phyloP scores from a whole-genome alignment of 2,113 vertebrate genomes.

The Acrocephalus arundinaceus region DNA sequence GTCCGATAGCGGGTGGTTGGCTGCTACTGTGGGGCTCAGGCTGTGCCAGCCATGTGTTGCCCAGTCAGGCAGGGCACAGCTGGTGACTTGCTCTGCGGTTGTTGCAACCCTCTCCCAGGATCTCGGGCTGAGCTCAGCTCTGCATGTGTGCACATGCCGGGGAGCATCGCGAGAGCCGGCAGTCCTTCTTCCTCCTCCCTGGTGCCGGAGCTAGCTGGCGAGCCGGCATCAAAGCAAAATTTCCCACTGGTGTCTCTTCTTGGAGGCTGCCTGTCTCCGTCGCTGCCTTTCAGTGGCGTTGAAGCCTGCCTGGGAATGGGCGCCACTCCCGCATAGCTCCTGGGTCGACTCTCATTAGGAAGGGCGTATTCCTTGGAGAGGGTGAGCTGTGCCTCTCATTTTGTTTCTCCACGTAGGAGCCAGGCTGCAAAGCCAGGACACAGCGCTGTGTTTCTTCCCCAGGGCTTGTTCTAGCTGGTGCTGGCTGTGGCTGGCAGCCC shows the following conservation, averaged over 20 bases:
- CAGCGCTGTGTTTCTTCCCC: slow-evolving; percentile 11
- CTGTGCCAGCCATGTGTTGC: not conserved
- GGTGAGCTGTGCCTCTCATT: not conserved
- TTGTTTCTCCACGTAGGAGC: not conserved
- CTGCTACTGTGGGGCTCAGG: not conserved
- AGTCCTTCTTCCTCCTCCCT: slow-evolving; percentile 1
- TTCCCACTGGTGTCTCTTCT: slow-evolving; percentile 7
- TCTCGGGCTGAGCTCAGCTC: not conserved
- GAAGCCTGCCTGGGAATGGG: slow-evolving; percentile 48
- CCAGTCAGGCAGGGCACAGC: not conserved
- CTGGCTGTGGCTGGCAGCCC: not conserved
- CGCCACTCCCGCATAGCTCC: slow-evolving; percentile 32
- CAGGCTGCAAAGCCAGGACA: not conserved
- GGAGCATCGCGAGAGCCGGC: not conserved
- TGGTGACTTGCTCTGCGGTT: not conserved
- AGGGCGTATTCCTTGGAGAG: slow-evolving; percentile 7
- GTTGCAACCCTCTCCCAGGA: not conserved
- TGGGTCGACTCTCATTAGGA: slow-evolving; percentile 46
- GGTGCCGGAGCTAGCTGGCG: not conserved
- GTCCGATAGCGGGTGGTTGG: accelerated
- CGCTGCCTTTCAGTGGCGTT: not conserved
- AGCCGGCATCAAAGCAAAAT: slow-evolving; percentile 26
- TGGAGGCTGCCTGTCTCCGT: not conserved
- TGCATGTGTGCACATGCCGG: not conserved
- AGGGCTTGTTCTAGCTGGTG: not conserved